These are phyloP conservation scores for Pterobdella sp. DNA, from an alignment of 2,888 invertebrate species.

Conservation along the genomic window DNA sequence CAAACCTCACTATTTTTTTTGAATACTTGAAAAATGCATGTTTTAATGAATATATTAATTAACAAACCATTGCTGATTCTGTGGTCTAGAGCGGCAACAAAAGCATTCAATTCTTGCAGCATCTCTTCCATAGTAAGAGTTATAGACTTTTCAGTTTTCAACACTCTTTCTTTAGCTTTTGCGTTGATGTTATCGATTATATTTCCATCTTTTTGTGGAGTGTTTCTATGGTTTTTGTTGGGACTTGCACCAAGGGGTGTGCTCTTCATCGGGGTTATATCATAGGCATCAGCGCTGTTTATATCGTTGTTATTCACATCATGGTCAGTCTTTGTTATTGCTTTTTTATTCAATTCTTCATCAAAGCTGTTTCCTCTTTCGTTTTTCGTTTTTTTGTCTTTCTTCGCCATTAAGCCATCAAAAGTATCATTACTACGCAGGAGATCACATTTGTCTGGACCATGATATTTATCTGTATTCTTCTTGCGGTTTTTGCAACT, in stretches of 20 bases:
- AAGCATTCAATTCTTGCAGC: background rate
- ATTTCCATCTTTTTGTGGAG: background rate
- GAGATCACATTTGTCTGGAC: no score
- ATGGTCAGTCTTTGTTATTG: background rate
- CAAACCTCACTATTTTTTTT: no score
- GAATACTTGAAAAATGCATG: background rate
- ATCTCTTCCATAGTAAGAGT: background rate
- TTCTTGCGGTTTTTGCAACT: background rate
- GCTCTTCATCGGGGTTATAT: no score
- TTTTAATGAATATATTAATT: background rate
- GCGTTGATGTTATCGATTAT: background rate
- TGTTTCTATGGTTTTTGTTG: background rate
- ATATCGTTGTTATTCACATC: background rate
- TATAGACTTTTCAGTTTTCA: background rate
- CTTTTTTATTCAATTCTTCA: background rate
- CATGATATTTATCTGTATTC: no score
- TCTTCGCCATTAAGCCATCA: background rate
- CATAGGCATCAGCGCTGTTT: background rate
- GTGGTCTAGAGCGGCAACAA: background rate
- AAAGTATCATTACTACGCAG: background rate
- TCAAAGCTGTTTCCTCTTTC: background rate
- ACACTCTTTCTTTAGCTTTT: no score
- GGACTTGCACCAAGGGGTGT: no score
- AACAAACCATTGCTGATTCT: background rate
- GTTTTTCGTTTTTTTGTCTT: background rate